phyloP scores from a whole-genome alignment of 2,113 vertebrate genomes.

The Nothoprocta perdicaria region DNA sequence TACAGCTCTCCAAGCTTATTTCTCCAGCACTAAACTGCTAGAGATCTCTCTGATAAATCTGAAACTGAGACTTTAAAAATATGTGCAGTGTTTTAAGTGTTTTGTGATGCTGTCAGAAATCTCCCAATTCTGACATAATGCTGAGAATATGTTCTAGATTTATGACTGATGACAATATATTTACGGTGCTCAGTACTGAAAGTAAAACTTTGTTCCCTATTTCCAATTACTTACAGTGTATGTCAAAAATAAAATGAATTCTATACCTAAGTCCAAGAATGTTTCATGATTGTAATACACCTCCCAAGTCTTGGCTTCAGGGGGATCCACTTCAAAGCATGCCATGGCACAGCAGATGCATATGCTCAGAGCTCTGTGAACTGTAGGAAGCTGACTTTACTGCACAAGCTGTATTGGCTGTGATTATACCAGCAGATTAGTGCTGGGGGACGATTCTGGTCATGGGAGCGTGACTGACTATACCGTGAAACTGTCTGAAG shows the following conservation, averaged over 20 bases:
- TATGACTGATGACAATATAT: not conserved
- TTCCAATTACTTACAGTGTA: not conserved
- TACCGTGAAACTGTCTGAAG: not conserved
- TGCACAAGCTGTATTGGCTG: not conserved
- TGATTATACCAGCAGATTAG: constrained; percentile 30
- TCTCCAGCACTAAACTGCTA: not conserved
- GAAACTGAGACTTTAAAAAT: not conserved
- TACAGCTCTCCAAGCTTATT: not conserved
- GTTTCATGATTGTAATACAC: not conserved
- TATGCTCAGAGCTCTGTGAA: not conserved
- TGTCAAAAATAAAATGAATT: not conserved
- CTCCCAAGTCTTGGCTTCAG: not conserved
- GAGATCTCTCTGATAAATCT: not conserved
- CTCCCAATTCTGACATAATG: not conserved
- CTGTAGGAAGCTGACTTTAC: not conserved
- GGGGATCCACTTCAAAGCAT: not conserved
- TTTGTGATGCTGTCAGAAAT: not conserved
- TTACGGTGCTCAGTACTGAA: not conserved
- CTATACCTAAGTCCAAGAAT: not conserved
- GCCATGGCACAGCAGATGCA: not conserved
- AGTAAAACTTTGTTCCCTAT: not conserved
- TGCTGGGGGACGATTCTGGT: not conserved
- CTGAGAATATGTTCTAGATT: not conserved
- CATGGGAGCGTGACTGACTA: not conserved
- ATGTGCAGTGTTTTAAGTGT: not conserved